Base-by-base conservation (phyloP, 2,797 vertebrate species). In the Merluccius polli region DNA sequence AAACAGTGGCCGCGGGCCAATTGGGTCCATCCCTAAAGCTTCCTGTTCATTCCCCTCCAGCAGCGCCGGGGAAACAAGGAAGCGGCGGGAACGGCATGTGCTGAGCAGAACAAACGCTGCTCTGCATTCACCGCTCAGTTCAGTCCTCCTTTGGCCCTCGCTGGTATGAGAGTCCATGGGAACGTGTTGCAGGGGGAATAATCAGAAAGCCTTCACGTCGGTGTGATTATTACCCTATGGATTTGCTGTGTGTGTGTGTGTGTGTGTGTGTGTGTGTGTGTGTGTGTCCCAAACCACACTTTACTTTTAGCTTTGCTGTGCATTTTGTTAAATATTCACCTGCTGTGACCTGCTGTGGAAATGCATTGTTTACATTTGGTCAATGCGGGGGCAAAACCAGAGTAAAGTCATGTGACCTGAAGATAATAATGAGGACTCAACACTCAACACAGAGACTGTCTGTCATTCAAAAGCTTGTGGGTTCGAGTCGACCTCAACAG, bases 11-110 rank as follows among this genome's bases (percentile, higher is more conserved):
- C 41, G 38, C 44, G 8, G 72, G 38, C 33, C 36, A 18, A 78
- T 74, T 35, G 68, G 18, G 71, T 68, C 31, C 86, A 83, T 76
- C 77, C 18, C 65, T n/a, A 75, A 86, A 79, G 74, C 21, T 38
- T 75, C 67, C 65, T 76, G 79, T 78, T 86, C 81, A 87, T 88
- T 87, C 81, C 81, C 80, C 83, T 91, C 77, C 27, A 74, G 84
- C 48, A 82, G 72, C 84, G 59, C 24, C 11, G 13, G 2, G 27
- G 27, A 70, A n/a, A 13, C 84, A 82, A 75, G 81, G 76, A 78
- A 83, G 75, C 65, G 78, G 86, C 82, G 79, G 87, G 89, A 88
- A 92, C 90, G 83, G 52, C 31, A 52, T 86, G 89, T 93, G 86
- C 91, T 79, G 32, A 74, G 31, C 75, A 72, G 70, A 13, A 75